A percentile compares a stretch with the other conserved stretches of the same genome.
Conservation (phyloP, 1,140 invertebrate species). For the Cotesia chilonis region DNA sequence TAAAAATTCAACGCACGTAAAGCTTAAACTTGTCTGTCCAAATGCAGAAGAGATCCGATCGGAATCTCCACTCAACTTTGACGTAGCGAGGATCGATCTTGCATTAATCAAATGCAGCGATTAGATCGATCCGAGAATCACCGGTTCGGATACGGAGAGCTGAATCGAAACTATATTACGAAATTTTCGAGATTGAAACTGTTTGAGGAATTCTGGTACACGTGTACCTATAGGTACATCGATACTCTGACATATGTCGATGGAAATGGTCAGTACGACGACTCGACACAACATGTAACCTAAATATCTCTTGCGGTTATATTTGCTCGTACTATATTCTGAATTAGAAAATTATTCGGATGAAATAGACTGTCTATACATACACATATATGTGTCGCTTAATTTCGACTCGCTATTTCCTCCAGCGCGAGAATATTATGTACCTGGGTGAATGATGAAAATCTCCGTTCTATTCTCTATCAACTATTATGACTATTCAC, state of each 20-base stretch:
- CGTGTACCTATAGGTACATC: conserved; percentile 14
- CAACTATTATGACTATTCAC: too few relatives aligned
- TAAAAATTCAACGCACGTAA: conserved; percentile 23
- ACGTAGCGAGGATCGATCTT: conserved; percentile 25
- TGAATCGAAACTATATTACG: conserved; percentile 41
- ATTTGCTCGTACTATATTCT: background rate
- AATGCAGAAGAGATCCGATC: conserved; percentile 26
- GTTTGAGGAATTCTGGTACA: conserved; percentile 18
- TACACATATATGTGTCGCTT: conserved; percentile 9
- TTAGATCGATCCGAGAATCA: conserved; percentile 2
- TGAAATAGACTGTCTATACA: background rate
- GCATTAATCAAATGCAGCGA: conserved; percentile 25
- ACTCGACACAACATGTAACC: conserved; percentile 37
- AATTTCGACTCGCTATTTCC: conserved; percentile 39
- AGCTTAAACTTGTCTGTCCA: conserved; percentile 20
- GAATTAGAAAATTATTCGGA: conserved; percentile 7
- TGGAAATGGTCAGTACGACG: conserved; percentile 33
- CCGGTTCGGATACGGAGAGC: too few relatives aligned
- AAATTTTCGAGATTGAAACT: conserved; percentile 39
- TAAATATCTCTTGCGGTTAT: conserved; percentile 37
- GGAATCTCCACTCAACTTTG: conserved; percentile 14
- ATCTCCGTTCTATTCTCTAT: conserved; percentile 12
- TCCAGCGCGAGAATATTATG: conserved; percentile 16
- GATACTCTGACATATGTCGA: conserved; percentile 8
- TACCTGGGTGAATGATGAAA: conserved; percentile 31